Conservation (phyloP, 2,113 vertebrate species). For the Saguinus imperator region DNA sequence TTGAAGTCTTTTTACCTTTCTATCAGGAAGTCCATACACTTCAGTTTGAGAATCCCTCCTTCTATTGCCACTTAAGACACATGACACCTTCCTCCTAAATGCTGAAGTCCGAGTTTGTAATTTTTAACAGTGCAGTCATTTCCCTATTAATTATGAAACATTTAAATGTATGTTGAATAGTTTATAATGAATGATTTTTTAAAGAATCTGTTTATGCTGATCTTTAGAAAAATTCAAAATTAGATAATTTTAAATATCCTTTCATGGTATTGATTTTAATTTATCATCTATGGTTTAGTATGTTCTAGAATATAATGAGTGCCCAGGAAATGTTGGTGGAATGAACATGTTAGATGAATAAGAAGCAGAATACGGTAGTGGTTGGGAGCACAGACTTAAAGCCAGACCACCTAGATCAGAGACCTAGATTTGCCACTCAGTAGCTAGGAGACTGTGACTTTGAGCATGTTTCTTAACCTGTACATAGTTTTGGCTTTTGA, state of each 20-base stretch:
- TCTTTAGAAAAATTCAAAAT: not conserved
- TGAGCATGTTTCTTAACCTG: not conserved
- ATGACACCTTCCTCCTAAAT: not conserved
- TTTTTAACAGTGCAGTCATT: not conserved
- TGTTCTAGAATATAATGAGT: not conserved
- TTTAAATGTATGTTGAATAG: not conserved
- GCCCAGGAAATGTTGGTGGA: not conserved
- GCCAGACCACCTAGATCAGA: not conserved
- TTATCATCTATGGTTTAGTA: not conserved
- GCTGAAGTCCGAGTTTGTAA: not conserved
- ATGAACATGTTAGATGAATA: not conserved
- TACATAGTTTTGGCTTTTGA: not conserved
- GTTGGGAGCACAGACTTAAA: not conserved
- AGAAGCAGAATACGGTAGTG: not conserved
- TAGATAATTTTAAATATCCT: not conserved
- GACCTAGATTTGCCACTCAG: not conserved
- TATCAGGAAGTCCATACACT: not conserved
- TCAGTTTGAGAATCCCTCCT: not conserved
- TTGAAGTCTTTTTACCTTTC: not conserved
- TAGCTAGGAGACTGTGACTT: not conserved
- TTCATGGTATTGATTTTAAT: not conserved
- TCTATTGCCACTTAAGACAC: not conserved
- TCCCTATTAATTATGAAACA: not conserved
- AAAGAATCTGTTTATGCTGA: not conserved
- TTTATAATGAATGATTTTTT: not conserved